Evolutionary conservation across 2,113 vertebrate species (phyloP), one percentile per base, ranked within the genome.

Genomic region (Halcyon malimbica): DNA sequence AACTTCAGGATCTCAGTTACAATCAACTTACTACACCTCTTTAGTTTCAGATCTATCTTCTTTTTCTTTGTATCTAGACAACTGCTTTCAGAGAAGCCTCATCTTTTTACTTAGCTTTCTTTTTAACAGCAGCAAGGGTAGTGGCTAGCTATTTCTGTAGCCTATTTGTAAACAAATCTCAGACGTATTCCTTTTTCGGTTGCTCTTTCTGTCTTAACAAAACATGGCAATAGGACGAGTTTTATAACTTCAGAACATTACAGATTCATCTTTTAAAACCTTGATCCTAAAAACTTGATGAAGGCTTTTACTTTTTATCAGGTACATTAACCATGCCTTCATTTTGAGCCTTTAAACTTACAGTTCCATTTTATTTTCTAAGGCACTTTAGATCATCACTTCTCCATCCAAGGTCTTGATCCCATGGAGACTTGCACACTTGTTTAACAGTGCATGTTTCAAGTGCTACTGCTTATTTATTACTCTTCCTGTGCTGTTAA

Each of bases 221-320:
- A 92, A 56, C 21, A 3, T 26, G 41, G n/a, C 20, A 71, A 17
- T 71, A 77, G 16, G 37, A 79, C 28, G 10, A 81, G 39, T 48
- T 83, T 89, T 71, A 10, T 71, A 92, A 70, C 29, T 81, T 44
- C 29, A 64, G 71, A 90, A 78, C 35, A 85, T 91, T 67, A 77
- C 46, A 78, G 68, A 51, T 29, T 77, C 46, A 18, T 24, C n/a
- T 50, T 81, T 41, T 78, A 75, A 93, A 90, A 59, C 28, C 23
- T 62, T 83, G 80, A 13, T 84, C 48, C 5, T 48, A 63, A 90
- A 73, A 89, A 28, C 26, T 56, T 67, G 41, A 53, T 60, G 28
- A 75, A 65, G 13, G 42, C 56, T 87, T 86, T 97, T 90, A 39
- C 41, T 75, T 94, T 81, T 90, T 84, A 89, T 90, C 42, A 92